A percentile compares a stretch with the other conserved stretches of the same genome.
phyloP scores from a whole-genome alignment of 2,113 vertebrate genomes.

The Maccullochella peelii region DNA sequence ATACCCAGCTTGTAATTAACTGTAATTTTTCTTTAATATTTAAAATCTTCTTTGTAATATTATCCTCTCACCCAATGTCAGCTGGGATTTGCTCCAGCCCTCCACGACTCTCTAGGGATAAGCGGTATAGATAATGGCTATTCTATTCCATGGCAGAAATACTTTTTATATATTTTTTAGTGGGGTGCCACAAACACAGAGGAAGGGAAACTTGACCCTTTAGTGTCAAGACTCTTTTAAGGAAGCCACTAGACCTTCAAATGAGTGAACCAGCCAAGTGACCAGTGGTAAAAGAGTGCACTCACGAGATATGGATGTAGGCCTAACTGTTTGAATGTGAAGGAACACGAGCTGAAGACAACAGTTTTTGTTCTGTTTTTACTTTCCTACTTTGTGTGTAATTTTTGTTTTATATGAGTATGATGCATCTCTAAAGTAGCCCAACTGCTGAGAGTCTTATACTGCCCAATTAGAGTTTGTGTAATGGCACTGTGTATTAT shows the following conservation, averaged over 20 bases:
- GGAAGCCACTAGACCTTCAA: neutral
- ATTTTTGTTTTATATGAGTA: slow-evolving; percentile 34
- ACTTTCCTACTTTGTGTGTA: slow-evolving; percentile 11
- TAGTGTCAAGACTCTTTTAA: neutral
- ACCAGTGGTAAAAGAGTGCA: neutral
- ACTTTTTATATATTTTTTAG: neutral
- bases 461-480: slow-evolving; percentile 64
- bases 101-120: no score
- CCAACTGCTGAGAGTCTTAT: slow-evolving; percentile 41
- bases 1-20: no score
- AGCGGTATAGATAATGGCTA: no score
- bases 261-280: slow-evolving; percentile 6
- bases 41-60: neutral
- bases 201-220: neutral
- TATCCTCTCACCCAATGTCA: no score
- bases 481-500: slow-evolving; percentile 55
- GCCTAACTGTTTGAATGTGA: neutral
- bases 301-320: neutral
- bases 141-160: neutral
- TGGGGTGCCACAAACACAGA: neutral
- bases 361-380: slow-evolving; percentile 18
- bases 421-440: slow-evolving; percentile 38
- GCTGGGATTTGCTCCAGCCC: no score
- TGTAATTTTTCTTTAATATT: neutral
- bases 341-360: slow-evolving; percentile 22